phyloP scores from a whole-genome alignment of 2,797 vertebrate species.

The Leptodactylus fallax region DNA sequence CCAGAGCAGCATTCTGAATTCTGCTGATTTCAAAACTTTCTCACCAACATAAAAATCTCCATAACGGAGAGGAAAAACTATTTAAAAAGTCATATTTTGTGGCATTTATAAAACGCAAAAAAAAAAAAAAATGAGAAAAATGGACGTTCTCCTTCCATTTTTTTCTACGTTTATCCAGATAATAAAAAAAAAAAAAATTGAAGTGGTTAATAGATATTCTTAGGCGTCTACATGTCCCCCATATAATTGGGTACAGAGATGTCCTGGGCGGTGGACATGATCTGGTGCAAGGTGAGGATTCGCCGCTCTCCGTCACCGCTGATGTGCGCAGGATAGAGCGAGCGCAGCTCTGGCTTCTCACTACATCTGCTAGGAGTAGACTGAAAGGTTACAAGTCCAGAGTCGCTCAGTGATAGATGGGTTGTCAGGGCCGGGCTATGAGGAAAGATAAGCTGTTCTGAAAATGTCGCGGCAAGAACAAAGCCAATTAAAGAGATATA shows the following conservation, averaged over 20 bases:
- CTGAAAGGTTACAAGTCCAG: neutral
- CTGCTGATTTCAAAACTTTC: neutral
- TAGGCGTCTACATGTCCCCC: too few species aligned
- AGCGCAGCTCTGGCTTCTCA: neutral
- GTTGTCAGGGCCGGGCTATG: slow-evolving; percentile 19
- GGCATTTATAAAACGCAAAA: too few species aligned
- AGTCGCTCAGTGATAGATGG: slow-evolving; percentile 36
- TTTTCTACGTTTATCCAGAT: too few species aligned
- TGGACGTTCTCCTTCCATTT: too few species aligned
- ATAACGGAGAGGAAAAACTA: too few species aligned
- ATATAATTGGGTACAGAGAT: too few species aligned
- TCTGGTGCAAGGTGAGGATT: neutral
- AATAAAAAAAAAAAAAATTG: too few species aligned
- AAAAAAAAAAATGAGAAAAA: too few species aligned
- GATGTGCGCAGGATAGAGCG: neutral
- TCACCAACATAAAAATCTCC: too few species aligned
- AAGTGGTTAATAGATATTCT: too few species aligned
- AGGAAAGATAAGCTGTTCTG: slow-evolving; percentile 45
- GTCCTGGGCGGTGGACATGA: neutral
- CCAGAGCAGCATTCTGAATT: neutral
- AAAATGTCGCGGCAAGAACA: slow-evolving; percentile 40
- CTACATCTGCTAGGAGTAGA: neutral
- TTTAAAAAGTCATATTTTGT: too few species aligned
- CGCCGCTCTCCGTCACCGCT: neutral
- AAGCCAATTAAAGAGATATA: slow-evolving; percentile 50